A percentile compares a stretch with the other conserved stretches of the same genome.
phyloP scores from a whole-genome alignment of 2,888 invertebrate genomes.

The Ectemnius cavifrons region DNA sequence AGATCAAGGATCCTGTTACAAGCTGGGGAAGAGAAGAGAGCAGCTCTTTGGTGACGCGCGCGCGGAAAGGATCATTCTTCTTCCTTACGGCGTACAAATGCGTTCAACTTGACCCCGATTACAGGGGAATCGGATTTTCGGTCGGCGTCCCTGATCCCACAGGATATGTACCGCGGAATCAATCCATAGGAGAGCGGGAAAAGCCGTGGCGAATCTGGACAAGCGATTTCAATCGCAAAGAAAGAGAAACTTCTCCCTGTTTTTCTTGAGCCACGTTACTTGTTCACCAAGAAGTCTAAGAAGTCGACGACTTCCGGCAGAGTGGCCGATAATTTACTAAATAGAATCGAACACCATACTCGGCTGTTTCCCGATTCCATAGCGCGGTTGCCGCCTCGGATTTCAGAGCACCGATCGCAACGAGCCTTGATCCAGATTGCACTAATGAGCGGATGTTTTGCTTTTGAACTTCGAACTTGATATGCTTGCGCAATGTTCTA shows the following conservation, averaged over 20 bases:
- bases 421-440: neutral
- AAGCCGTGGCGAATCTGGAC: neutral
- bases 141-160: slow-evolving; percentile 50
- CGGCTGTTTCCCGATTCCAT: slow-evolving; percentile 26
- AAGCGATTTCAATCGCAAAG: slow-evolving; percentile 47
- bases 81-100: slow-evolving; percentile 57
- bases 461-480: neutral
- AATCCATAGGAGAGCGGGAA: slow-evolving; percentile 32
- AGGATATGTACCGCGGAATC: slow-evolving; percentile 49
- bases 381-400: slow-evolving; percentile 26
- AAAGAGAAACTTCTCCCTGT: slow-evolving; percentile 45
- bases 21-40: too few species aligned
- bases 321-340: slow-evolving; percentile 31
- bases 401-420: slow-evolving; percentile 29
- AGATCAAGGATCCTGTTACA: neutral
- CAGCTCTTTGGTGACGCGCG: too few species aligned
- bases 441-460: neutral
- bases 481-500: too few species aligned
- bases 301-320: slow-evolving; percentile 10
- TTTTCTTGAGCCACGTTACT: slow-evolving; percentile 21
- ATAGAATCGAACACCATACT: slow-evolving; percentile 35
- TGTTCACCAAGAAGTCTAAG: slow-evolving; percentile 18
- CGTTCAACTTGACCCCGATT: slow-evolving; percentile 63
- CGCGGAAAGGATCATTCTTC: slow-evolving; percentile 51
- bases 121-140: slow-evolving; percentile 60